Base-by-base conservation (phyloP, 2,888 invertebrate genomes). In the Melitaea athalia region DNA sequence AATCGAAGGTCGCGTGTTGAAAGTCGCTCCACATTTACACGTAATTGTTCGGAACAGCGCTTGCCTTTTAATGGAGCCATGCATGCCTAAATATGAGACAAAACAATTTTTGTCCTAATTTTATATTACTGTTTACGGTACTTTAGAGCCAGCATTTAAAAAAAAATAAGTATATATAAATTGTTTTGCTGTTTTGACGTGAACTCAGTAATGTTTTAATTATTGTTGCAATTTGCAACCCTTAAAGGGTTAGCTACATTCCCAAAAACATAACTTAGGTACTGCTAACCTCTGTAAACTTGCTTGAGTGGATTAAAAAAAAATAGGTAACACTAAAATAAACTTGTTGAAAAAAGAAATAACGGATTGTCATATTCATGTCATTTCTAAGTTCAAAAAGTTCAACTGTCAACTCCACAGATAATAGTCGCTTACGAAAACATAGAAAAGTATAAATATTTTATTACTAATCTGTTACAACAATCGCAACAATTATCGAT, bases 1-100 rank as follows among this genome's bases (percentile, higher is more conserved):
- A 70, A 70, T 64, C 71, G 75, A 74, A 75, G 75, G 75, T 72
- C 74, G 70, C 61, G 38, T 72, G 75, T 72, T 63, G 76, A 76
- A 75, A 76, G 70, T 67, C 68, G 71, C 66, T 73, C 76, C 70
- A 76, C 75, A 74, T 74, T 74, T 68, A 69, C 59, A 42, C 59
- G 72, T 73, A 75, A 74, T 73, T 74, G 75, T 71, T 69, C 73
- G 72, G 66, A 72, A 70, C 73, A 14, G 69, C 49, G 75, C 75
- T 76, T 75, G 72, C 71, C 74, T 70, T 69, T 65, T 73, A 68
- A 70, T 69, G 59, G 69, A 68, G 64, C 43, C 61, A 64, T 68
- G 64, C 53, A 61, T 64, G 64, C 68, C 64, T 68, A 63, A 62
- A 63, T 67, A 52, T 42, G 12, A 50, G 31, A 42, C 59, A 42